A percentile compares a stretch with the other conserved stretches of the same genome.
phyloP scores from a whole-genome alignment of 2,797 vertebrate genomes.

The Megaceryle alcyon region DNA sequence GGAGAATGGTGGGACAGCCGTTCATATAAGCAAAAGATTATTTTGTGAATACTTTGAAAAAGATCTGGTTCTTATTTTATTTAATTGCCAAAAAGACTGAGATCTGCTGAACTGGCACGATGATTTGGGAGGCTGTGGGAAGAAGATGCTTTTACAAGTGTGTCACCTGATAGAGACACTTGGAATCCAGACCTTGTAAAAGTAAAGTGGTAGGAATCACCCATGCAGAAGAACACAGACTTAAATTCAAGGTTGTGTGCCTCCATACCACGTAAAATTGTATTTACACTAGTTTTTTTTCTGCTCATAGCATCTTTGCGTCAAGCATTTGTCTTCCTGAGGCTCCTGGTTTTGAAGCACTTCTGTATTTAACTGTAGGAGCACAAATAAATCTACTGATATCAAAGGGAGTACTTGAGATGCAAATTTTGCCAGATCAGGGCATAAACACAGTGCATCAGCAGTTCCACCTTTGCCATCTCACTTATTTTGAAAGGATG shows the following conservation, averaged over 20 bases:
- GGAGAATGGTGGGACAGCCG: constrained; percentile 7
- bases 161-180: not conserved
- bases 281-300: constrained; percentile 23
- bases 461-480: not conserved
- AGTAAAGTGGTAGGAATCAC: not conserved
- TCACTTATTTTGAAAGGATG: not conserved
- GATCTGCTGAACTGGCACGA: constrained; percentile 32
- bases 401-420: not conserved
- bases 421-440: not conserved
- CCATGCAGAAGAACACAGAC: not conserved
- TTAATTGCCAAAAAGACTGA: constrained; percentile 45
- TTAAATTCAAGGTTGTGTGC: not conserved
- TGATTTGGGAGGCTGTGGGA: constrained; percentile 51
- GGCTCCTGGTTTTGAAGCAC: not conserved
- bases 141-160: constrained; percentile 5
- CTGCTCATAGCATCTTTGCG: not conserved
- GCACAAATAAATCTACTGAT: not conserved
- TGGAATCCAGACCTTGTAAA: not conserved
- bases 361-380: not conserved
- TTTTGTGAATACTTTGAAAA: constrained; percentile 59
- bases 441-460: not conserved
- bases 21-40: constrained; percentile 16
- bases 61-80: constrained; percentile 40
- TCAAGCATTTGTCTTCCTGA: constrained; percentile 4
- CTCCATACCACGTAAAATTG: not conserved